Base-by-base conservation (phyloP, 2,888 invertebrate genomes). In the Drosophila ustulata region DNA sequence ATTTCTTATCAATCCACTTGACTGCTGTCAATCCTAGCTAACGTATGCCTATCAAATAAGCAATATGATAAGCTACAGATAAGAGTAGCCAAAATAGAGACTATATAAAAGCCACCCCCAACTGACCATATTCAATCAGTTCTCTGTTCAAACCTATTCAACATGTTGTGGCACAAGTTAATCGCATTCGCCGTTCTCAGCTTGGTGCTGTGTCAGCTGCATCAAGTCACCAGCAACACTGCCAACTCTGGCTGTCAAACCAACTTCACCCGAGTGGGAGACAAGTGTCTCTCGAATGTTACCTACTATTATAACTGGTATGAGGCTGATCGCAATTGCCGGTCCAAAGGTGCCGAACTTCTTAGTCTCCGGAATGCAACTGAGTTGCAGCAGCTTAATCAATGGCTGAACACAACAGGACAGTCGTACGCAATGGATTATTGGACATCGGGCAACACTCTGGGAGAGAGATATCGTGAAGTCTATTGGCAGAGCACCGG, bases 401-500 rank as follows among this genome's bases (percentile, higher is more conserved):
- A 61, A 0, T 82, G 72, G 78, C 3, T 82, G 1, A 56, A 0
- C 45, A 55, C 1, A n/a, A 26, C 4, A 25, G 23, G 39, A 41
- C 37, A 37, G n/a, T 3, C 18, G 3, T 41, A 18, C 18, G 13
- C 18, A 18, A 13, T 7, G 18, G 71, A 80, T 1, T 50, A 78
- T 26, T 82, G 82, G 82, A 85, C 78, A 4, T 58, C 83, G 3
- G 82, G 86, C 25, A 85, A 80, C 18, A 26, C 32, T 5, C 9
- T 82, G 4, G 39, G 39, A 2, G 78, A 73, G 4, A 18, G 51
- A 4, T 13, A 34, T 11, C 11, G 51, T 4, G 3, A 26, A 6
- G 82, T 76, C 32, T 82, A 25, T 18, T 82, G 82, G 82, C 74
- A 82, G 43, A 74, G 55, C 49, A 82, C 78, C 0, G 82, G 86